Base-by-base conservation (phyloP, 2,797 vertebrate species). In the Podargus strigoides region DNA sequence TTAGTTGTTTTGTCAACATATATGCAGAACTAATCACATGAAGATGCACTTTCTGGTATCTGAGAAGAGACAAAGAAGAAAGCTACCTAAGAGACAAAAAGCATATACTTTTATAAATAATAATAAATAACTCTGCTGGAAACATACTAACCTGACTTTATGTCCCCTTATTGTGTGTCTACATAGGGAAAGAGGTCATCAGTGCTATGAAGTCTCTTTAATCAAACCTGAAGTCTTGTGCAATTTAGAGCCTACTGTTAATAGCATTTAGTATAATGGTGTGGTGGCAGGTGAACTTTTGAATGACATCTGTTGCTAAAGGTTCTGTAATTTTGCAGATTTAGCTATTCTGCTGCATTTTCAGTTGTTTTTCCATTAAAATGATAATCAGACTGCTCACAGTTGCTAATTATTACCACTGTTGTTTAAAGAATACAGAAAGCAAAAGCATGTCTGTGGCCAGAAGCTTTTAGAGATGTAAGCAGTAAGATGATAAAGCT, bases 251-350 rank as follows among this genome's bases (percentile, higher is more conserved):
- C n/a, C 69, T 84, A 4, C 55, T 78, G 11, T 74, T 83, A 75
- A 23, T 64, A 28, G 36, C 20, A 34, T 68, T 92, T 74, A 67
- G 42, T 46, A 18, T 69, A 69, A 41, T 9, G 16, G 20, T 37
- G 19, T 59, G 44, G 34, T 13, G 3, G 37, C 30, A 69, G 72
- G 37, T 81, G 41, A 66, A 68, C 41, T 88, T 96, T 84, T 91
- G 60, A 81, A 69, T 92, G 56, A 62, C 34, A 79, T 90, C 93
- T 96, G 68, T 95, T 97, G 88, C 84, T 95, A 82, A 76, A 92
- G 72, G 67, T 87, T 90, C 41, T 89, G 63, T 94, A 59, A 77
- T 84, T 93, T 84, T 83, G 37, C 46, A 86, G 53, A 92, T 34
- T 87, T 84, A 60, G 56, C 53, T 87, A 90, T 88, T 80, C 22